Conservation (phyloP, 2,113 vertebrate species). For the Siniperca knerii region DNA sequence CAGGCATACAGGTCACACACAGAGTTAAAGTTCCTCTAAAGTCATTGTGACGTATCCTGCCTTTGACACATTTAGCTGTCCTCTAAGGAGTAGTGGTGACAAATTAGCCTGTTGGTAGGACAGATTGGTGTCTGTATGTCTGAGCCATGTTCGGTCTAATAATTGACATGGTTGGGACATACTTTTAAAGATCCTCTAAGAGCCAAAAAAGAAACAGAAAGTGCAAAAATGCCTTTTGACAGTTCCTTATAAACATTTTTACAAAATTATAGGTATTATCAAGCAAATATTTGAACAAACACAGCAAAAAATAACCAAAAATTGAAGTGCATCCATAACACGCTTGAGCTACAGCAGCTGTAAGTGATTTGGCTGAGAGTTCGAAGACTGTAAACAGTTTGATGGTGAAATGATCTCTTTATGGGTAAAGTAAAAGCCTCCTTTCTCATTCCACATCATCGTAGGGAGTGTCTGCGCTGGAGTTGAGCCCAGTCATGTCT, state of each 20-base stretch:
- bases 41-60: slow-evolving; percentile 15
- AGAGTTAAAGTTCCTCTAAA: slow-evolving; percentile 46
- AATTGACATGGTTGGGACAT: slow-evolving; percentile 3
- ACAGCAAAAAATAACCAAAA: slow-evolving; percentile 34
- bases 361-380: slow-evolving; percentile 50
- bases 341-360: slow-evolving; percentile 53
- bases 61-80: slow-evolving; percentile 22
- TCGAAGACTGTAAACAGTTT: slow-evolving; percentile 51
- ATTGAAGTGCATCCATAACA: slow-evolving; percentile 18
- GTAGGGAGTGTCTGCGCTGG: slow-evolving; percentile 68
- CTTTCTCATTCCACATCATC: slow-evolving; percentile 61
- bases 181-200: neutral
- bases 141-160: neutral
- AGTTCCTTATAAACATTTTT: neutral
- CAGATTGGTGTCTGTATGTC: slow-evolving; percentile 3
- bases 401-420: slow-evolving; percentile 66
- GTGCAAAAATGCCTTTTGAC: neutral
- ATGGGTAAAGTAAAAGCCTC: slow-evolving; percentile 56
- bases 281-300: slow-evolving; percentile 38
- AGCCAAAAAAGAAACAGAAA: neutral
- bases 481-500: slow-evolving; percentile 57
- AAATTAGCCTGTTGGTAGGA: slow-evolving; percentile 20
- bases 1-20: slow-evolving; percentile 44
- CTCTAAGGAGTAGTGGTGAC: slow-evolving; percentile 1
- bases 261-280: slow-evolving; percentile 36